Base-by-base conservation (phyloP, 35 echinoderm and acorn worm species). In the Amphiura filiformis region DNA sequence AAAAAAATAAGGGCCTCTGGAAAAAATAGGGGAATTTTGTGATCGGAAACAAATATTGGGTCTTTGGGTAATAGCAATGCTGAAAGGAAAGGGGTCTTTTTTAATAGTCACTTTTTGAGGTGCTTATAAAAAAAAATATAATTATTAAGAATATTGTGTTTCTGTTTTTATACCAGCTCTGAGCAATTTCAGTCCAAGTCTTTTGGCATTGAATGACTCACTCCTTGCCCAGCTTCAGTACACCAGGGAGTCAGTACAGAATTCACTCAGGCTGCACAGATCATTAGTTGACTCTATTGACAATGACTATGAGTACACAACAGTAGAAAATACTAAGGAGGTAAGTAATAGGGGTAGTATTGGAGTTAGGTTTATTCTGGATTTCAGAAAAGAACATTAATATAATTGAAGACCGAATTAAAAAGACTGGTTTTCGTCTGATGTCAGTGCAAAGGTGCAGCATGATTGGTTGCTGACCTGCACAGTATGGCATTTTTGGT, bases 301-400 rank as follows among this genome's bases (percentile, higher is more conserved):
- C 22, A 78, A 76, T 33, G 81, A 84, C 49, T 91, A 85, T 30
- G 39, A 79, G 70, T 91, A 91, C 32, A 84, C 81, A 85, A 91
- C 89, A 0, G 18, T 91, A 56, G 89, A 91, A 84, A 44, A 91
- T 9, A 91, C 89, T 13, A 91, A 85, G 56, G 81, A 91, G 89
- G 89, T 91, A 39, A 39, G 78, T 13, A 20, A n/a, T n/a, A n/a
- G n/a, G n/a, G n/a, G n/a, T n/a, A n/a, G n/a, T 13, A 18, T 34
- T 15, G 23, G 17, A n/a, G 34, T n/a, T 65, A 35, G 82, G 39
- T 42, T 56, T 5, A 26, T 80, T 18, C 15, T 39, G 35, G 26
- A 28, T 36, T 13, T 34, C 17, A 41, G 35, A 4, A 20, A 31
- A 1, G 78, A 31, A 82, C 31, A 31, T 40, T 80, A 7, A 22